These are phyloP conservation scores for Limulus polyphemus DNA, from an alignment of 2,888 invertebrate species.

Conservation along the genomic window DNA sequence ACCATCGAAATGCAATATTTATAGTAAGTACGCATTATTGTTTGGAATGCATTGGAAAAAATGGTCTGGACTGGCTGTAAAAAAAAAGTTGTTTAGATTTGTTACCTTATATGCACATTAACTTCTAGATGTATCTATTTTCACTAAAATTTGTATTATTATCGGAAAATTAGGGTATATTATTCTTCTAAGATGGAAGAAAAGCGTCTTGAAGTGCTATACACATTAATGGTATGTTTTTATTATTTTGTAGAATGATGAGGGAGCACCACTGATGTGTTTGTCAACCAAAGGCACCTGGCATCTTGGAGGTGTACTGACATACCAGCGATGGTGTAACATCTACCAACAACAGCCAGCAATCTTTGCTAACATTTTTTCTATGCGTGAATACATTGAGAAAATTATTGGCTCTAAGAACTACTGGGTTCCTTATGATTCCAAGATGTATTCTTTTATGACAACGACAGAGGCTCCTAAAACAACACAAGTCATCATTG, in stretches of 20 bases:
- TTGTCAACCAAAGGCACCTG: constrained; percentile 29
- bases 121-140: too few relatives aligned
- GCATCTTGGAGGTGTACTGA: constrained; percentile 25
- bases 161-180: too few relatives aligned
- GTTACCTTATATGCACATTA: too few relatives aligned
- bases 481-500: constrained; percentile 1
- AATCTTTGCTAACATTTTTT: constrained; percentile 24
- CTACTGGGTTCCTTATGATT: constrained; percentile 14
- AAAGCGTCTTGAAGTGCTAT: too few relatives aligned
- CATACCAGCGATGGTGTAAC: constrained; percentile 24
- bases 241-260: constrained; percentile 45
- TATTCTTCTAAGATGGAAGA: too few relatives aligned
- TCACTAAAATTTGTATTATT: too few relatives aligned
- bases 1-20: too few relatives aligned
- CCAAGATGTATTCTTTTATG: constrained; percentile 11
- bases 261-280: constrained; percentile 54
- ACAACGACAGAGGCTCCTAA: constrained; percentile 18
- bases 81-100: too few relatives aligned
- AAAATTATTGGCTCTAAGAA: constrained; percentile 20
- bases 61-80: too few relatives aligned
- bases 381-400: constrained; percentile 22
- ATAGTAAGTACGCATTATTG: too few relatives aligned
- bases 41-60: too few relatives aligned
- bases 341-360: constrained; percentile 24
- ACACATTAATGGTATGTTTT: neutral